phyloP scores from a whole-genome alignment of 2,797 vertebrate species.

The Semotilus atromaculatus region DNA sequence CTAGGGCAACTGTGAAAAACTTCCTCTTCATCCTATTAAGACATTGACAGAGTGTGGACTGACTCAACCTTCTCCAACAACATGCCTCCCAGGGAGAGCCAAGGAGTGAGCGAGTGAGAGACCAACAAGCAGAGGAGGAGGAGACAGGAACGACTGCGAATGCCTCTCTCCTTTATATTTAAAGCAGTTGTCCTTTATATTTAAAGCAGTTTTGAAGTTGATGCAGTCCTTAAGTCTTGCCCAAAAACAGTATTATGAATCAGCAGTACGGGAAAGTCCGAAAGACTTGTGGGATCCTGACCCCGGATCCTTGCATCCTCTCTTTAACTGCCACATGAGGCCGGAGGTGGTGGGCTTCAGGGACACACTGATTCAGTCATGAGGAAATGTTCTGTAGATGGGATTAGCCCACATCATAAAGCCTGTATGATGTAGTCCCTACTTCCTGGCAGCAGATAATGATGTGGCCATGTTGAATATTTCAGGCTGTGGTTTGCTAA shows the following conservation, averaged over 20 bases:
- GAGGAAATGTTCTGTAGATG: constrained; percentile 20
- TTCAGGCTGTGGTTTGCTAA: constrained; percentile 54
- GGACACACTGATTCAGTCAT: constrained; percentile 43
- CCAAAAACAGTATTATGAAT: neutral
- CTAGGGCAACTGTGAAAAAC: constrained; percentile 30
- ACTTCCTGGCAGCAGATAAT: constrained; percentile 43
- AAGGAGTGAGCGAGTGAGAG: neutral
- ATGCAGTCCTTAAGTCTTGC: neutral
- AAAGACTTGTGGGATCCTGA: neutral
- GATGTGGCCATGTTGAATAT: constrained; percentile 53
- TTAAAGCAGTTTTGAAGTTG: constrained; percentile 24
- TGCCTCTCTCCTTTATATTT: constrained; percentile 18
- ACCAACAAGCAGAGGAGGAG: neutral
- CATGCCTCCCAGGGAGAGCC: constrained; percentile 40
- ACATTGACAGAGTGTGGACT: constrained; percentile 36
- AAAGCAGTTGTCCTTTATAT: constrained; percentile 25
- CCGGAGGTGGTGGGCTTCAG: constrained; percentile 9
- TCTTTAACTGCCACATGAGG: constrained; percentile 45
- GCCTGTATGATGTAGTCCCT: constrained; percentile 26
- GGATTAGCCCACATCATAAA: constrained; percentile 33
- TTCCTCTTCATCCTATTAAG: constrained; percentile 20
- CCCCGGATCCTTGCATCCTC: neutral
- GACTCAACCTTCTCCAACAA: constrained; percentile 23
- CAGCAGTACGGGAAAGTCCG: neutral
- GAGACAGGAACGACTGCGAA: neutral